Conservation (phyloP, 2,797 vertebrate species). For the Lophotriccus pileatus region DNA sequence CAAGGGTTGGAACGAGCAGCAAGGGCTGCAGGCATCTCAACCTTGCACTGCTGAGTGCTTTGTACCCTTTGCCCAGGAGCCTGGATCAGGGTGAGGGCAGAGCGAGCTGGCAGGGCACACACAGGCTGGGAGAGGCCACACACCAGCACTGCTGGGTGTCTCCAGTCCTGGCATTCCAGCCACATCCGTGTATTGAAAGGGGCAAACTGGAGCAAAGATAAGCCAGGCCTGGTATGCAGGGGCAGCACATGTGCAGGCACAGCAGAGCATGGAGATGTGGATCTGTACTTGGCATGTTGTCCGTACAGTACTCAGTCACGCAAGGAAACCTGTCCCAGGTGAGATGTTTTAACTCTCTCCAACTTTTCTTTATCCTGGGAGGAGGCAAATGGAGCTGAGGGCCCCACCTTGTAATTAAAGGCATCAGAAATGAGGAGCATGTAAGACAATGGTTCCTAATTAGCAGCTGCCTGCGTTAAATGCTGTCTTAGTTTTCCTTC, state of each 20-base stretch:
- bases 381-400: background rate
- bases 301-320: background rate
- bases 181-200: accelerated
- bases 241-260: background rate
- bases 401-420: conserved; percentile 12
- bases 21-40: background rate
- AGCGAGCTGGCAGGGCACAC: background rate
- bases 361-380: background rate
- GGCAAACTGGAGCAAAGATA: background rate
- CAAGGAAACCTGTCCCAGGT: background rate
- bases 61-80: background rate
- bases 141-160: background rate
- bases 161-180: background rate
- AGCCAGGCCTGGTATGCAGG: background rate
- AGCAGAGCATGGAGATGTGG: background rate
- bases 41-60: background rate
- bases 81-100: background rate
- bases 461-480: background rate
- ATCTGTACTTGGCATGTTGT: background rate
- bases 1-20: background rate
- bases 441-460: background rate
- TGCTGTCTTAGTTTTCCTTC: background rate
- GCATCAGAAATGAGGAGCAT: background rate
- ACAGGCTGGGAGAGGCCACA: background rate
- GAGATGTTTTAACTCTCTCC: background rate